phyloP scores from a whole-genome alignment of 2,888 invertebrate species.

The Trissolcus japonicus region DNA sequence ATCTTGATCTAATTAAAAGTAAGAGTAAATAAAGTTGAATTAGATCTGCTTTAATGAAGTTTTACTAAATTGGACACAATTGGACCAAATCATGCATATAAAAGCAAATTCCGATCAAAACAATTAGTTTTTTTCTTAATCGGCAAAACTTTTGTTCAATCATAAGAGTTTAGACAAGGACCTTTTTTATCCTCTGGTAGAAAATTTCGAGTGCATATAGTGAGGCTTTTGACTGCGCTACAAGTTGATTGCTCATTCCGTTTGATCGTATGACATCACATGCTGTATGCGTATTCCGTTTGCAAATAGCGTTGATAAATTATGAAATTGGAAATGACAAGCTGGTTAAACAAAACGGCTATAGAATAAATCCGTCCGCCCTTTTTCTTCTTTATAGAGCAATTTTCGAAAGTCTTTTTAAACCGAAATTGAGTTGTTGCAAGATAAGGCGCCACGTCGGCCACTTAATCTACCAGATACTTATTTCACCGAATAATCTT shows the following conservation, averaged over 20 bases:
- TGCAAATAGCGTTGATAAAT: slow-evolving; percentile 31
- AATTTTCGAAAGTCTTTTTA: not conserved
- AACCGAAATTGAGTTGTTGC: not conserved
- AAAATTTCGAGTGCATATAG: not conserved
- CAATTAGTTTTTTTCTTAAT: not conserved
- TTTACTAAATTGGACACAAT: no score
- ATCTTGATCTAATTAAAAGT: no score
- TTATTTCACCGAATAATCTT: slow-evolving; percentile 43
- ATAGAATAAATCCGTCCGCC: not conserved
- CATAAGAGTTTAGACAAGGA: no score
- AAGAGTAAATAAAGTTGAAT: no score
- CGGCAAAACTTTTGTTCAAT: no score
- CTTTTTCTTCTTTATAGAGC: not conserved
- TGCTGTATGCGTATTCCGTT: slow-evolving; percentile 38
- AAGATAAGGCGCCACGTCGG: not conserved
- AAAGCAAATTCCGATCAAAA: no score
- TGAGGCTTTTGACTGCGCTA: slow-evolving; percentile 19
- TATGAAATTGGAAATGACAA: slow-evolving; percentile 6
- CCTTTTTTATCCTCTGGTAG: no score
- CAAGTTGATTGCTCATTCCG: slow-evolving; percentile 40
- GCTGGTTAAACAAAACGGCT: slow-evolving; percentile 1
- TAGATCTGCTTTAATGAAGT: no score
- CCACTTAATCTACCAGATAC: slow-evolving; percentile 32
- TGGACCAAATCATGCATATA: no score
- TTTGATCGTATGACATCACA: slow-evolving; percentile 26